These are phyloP conservation scores for Melanotaenia maccullochi DNA, from an alignment of 2,797 vertebrate species.

Conservation along the genomic window DNA sequence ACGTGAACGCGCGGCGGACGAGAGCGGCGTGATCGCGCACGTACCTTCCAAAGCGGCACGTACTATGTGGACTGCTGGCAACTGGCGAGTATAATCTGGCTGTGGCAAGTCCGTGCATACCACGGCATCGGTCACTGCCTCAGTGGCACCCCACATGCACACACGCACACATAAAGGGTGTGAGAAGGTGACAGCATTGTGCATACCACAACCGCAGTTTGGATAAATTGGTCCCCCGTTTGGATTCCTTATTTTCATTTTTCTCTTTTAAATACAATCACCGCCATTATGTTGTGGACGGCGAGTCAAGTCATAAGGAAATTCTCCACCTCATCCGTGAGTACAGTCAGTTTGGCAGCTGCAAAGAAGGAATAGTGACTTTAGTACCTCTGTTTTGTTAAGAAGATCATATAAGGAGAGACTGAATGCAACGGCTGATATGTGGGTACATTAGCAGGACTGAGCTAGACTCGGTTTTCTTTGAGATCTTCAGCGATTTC, in stretches of 20 bases:
- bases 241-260: neutral
- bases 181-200: constrained; percentile 35
- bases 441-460: neutral
- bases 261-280: constrained; percentile 4
- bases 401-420: neutral
- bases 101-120: neutral
- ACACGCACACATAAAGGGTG: constrained; percentile 11
- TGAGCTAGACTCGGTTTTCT: neutral
- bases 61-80: neutral
- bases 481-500: neutral
- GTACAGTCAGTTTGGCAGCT: constrained; percentile 55
- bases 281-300: constrained; percentile 85
- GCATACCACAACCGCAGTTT: neutral
- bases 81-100: constrained; percentile 45
- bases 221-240: neutral
- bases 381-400: neutral
- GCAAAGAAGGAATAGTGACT: neutral
- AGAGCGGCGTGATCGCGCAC: constrained; percentile 50
- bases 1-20: constrained; percentile 32
- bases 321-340: constrained; percentile 87
- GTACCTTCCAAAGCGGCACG: constrained; percentile 16
- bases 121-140: constrained; percentile 13
- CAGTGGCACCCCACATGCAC: constrained; percentile 1
- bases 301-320: constrained; percentile 80
- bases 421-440: neutral